phyloP scores from a whole-genome alignment of 1,140 invertebrate genomes.

The Trypoxylus dichotomus region DNA sequence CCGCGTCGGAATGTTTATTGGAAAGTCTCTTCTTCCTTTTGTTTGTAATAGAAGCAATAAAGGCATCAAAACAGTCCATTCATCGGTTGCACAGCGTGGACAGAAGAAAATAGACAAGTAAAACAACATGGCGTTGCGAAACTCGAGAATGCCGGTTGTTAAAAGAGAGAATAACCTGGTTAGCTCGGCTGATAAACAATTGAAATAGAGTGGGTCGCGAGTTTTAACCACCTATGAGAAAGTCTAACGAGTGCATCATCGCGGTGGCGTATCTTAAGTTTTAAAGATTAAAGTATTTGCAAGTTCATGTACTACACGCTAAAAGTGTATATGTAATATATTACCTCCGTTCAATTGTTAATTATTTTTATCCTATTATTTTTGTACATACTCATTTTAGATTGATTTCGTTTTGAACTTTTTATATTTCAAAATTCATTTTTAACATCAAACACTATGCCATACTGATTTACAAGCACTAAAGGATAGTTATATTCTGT shows the following conservation, averaged over 20 bases:
- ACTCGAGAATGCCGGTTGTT: conserved; percentile 36
- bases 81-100: conserved; percentile 36
- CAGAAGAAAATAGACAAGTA: conserved; percentile 44
- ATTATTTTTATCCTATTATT: too few species aligned
- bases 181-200: not conserved
- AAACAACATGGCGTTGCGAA: conserved; percentile 46
- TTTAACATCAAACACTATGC: too few species aligned
- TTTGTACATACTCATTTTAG: too few species aligned
- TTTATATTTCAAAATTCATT: too few species aligned
- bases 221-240: not conserved
- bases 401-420: too few species aligned
- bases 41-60: conserved; percentile 47
- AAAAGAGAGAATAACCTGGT: conserved; percentile 26
- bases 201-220: not conserved
- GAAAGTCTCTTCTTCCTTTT: conserved; percentile 43
- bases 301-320: not conserved
- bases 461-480: too few species aligned
- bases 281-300: not conserved
- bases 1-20: conserved; percentile 46
- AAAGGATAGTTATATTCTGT: too few species aligned
- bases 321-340: not conserved
- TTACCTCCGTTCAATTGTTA: too few species aligned
- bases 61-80: conserved; percentile 48
- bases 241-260: not conserved
- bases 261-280: not conserved